Evolutionary conservation across 2,113 vertebrate species (phyloP).

Genomic region (Hippocampus zosterae): DNA sequence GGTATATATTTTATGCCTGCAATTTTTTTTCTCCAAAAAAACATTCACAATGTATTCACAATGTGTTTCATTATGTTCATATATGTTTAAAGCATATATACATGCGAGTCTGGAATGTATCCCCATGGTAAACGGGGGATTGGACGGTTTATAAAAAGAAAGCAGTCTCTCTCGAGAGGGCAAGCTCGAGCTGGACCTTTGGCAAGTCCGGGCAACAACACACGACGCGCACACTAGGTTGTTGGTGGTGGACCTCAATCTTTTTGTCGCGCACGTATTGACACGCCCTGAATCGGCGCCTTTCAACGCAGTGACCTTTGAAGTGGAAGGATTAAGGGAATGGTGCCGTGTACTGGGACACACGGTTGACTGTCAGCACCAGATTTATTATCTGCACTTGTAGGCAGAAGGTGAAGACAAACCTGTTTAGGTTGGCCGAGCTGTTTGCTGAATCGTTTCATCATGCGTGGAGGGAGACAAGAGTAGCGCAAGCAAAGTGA

Average conservation of each 20-base stretch:
- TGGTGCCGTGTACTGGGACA: conserved; percentile 14
- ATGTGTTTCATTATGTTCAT: too few species aligned
- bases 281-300: conserved; percentile 48
- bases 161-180: background rate
- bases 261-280: conserved; percentile 37
- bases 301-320: conserved; percentile 45
- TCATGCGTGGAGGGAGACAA: background rate
- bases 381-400: conserved; percentile 58
- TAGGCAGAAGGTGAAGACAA: conserved; percentile 38
- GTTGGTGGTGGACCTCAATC: conserved; percentile 36
- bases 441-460: conserved; percentile 4
- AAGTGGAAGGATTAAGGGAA: conserved; percentile 48
- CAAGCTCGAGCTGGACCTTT: conserved; percentile 32
- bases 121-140: too few species aligned
- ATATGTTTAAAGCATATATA: too few species aligned
- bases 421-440: conserved; percentile 28
- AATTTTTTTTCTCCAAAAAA: too few species aligned
- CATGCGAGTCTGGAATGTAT: too few species aligned
- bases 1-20: too few species aligned
- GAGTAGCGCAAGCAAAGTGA: background rate
- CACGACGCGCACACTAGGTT: conserved; percentile 2
- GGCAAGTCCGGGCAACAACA: conserved; percentile 35
- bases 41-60: too few species aligned
- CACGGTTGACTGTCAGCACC: conserved; percentile 53
- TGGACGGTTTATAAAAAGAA: too few species aligned